Evolutionary conservation across 2,888 invertebrate genomes (phyloP).

Genomic region (Drosophila planitibia): DNA sequence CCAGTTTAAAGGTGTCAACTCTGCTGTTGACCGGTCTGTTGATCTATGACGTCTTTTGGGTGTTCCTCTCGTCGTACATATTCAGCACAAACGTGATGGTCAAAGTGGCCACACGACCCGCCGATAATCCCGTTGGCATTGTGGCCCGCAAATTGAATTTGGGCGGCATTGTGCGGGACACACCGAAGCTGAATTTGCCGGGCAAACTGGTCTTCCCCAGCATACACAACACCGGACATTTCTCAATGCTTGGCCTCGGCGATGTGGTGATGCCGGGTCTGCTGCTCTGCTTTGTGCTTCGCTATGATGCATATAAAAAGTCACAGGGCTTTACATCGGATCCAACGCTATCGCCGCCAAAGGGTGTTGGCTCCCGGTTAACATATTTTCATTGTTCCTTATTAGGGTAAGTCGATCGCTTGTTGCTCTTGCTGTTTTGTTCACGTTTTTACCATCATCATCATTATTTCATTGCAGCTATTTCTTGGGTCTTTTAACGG

Average conservation of each 20-base stretch:
- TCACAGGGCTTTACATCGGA: constrained; percentile 87
- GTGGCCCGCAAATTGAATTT: constrained; percentile 97
- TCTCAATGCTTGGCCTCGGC: constrained; percentile 96
- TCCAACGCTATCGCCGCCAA: constrained; percentile 87
- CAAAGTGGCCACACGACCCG: constrained; percentile 94
- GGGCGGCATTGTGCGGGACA: constrained; percentile 95
- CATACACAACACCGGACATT: constrained; percentile 97
- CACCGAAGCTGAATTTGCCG: constrained; percentile 97
- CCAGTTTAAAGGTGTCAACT: constrained; percentile 98
- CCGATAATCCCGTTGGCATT: constrained; percentile 96
- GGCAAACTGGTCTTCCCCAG: constrained; percentile 99
- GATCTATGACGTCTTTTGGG: constrained; percentile 99
- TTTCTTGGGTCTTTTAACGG: constrained; percentile 97
- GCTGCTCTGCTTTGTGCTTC: constrained; percentile 96
- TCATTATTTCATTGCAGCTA: constrained; percentile 86
- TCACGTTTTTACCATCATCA: neutral
- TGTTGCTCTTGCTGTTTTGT: neutral
- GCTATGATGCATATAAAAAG: constrained; percentile 99
- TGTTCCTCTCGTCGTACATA: constrained; percentile 99
- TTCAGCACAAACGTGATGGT: constrained; percentile 99
- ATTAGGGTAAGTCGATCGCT: constrained; percentile 88
- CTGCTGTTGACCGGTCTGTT: constrained; percentile 96
- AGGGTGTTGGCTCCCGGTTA: constrained; percentile 88
- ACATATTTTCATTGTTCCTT: constrained; percentile 99
- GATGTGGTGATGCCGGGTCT: constrained; percentile 98